These are phyloP conservation scores for Bathynomus jamesi DNA, from an alignment of 1,140 invertebrate genomes.

Conservation along the genomic window DNA sequence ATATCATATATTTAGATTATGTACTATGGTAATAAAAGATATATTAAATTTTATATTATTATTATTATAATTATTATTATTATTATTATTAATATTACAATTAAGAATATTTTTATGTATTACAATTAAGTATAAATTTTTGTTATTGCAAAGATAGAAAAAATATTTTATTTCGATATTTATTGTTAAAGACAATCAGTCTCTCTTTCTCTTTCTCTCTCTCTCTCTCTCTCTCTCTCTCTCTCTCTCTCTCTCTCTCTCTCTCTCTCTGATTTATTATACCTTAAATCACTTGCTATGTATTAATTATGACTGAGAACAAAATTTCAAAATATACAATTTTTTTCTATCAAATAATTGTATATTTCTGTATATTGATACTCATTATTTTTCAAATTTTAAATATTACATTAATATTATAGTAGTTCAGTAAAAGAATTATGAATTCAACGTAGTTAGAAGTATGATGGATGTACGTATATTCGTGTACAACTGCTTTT, in stretches of 20 bases:
- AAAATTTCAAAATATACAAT: neutral
- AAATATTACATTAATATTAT: neutral
- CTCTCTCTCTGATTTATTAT: too few species aligned
- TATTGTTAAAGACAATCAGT: too few species aligned
- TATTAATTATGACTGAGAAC: neutral
- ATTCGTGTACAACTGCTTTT: too few species aligned
- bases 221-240: too few species aligned
- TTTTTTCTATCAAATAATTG: neutral
- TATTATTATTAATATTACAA: neutral
- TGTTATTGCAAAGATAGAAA: neutral
- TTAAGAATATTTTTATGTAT: neutral
- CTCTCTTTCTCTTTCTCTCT: too few species aligned
- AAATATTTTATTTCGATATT: neutral
- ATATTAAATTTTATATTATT: neutral
- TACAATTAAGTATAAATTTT: neutral
- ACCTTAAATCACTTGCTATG: too few species aligned
- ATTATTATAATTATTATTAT: slow-evolving; percentile 1
- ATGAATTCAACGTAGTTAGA: neutral
- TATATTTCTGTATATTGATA: neutral
- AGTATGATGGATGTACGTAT: too few species aligned
- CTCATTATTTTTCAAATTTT: neutral
- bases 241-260: too few species aligned
- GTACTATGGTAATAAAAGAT: too few species aligned
- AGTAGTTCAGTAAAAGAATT: neutral
- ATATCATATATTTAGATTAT: too few species aligned